These are phyloP conservation scores for Archilochus colubris DNA, from an alignment of 2,113 vertebrate genomes.

Conservation along the genomic window DNA sequence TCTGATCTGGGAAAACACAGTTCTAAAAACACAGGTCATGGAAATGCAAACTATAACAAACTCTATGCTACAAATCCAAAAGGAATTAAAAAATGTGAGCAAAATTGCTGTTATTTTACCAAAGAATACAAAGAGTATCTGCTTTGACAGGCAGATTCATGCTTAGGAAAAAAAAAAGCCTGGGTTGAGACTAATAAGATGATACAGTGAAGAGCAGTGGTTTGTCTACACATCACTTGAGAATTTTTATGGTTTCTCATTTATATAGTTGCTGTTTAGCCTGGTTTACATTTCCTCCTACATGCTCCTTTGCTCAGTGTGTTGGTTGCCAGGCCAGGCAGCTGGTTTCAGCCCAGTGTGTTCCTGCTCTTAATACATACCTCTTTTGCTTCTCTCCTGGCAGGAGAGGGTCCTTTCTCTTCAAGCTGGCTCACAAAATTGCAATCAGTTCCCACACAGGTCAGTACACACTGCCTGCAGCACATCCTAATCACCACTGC, in stretches of 20 bases:
- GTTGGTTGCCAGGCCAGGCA: background rate
- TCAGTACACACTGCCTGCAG: background rate
- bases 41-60: background rate
- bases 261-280: background rate
- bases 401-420: background rate
- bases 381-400: background rate
- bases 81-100: background rate
- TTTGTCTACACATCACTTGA: background rate
- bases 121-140: background rate
- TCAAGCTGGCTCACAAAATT: background rate
- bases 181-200: background rate
- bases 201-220: background rate
- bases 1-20: background rate
- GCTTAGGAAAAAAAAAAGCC: background rate
- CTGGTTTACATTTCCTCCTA: background rate
- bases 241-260: background rate
- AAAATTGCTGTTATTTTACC: background rate
- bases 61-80: background rate
- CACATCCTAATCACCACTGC: background rate
- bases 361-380: background rate
- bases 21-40: background rate
- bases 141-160: background rate
- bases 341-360: background rate
- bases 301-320: background rate
- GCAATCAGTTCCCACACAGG: background rate